phyloP scores from a whole-genome alignment of 2,797 vertebrate genomes.

The Sebastes reedi region DNA sequence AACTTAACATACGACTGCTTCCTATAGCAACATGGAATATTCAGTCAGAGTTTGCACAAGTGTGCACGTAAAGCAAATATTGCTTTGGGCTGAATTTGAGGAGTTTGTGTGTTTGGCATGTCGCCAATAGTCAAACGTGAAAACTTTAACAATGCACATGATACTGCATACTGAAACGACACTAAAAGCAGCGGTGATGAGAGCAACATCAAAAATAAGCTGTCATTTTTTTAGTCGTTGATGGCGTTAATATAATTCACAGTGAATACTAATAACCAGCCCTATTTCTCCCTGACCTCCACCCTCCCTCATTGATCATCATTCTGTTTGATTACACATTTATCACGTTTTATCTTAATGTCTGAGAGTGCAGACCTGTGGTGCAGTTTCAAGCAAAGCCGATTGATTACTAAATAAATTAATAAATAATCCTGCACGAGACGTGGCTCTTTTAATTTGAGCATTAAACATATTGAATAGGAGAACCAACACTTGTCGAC shows the following conservation, averaged over 20 bases:
- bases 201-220: neutral
- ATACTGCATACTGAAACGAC: neutral
- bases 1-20: neutral
- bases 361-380: conserved; percentile 6
- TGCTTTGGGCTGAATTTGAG: neutral
- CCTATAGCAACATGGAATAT: neutral
- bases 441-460: conserved; percentile 36
- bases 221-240: neutral
- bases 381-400: conserved; percentile 2
- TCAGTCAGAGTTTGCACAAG: neutral
- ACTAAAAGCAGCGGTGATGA: neutral
- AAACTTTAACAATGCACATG: neutral
- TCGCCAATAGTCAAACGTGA: neutral
- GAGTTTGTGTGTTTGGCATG: neutral
- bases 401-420: conserved; percentile 26
- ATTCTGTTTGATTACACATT: conserved; percentile 50
- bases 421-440: conserved; percentile 10
- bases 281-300: neutral
- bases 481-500: conserved; percentile 29
- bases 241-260: conserved; percentile 14
- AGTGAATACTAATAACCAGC: conserved; percentile 33
- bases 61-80: neutral
- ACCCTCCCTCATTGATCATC: conserved; percentile 28
- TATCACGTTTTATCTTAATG: conserved; percentile 40
- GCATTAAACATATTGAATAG: conserved; percentile 45